These are phyloP conservation scores for Empis livida DNA, from an alignment of 2,888 invertebrate species.

Conservation along the genomic window DNA sequence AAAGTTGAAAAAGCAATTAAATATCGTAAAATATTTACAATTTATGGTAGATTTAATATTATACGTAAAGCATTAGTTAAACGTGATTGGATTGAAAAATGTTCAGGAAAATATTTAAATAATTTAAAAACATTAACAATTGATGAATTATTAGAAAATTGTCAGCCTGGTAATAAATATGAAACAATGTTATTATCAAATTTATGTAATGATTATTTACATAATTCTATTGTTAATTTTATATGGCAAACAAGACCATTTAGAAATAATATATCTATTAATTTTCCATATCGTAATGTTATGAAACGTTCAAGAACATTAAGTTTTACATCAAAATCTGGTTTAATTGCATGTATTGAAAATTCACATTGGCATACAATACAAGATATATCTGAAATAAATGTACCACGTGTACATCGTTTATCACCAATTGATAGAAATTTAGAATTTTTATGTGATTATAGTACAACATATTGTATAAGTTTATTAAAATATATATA, in stretches of 20 bases:
- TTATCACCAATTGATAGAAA: conserved; percentile 24
- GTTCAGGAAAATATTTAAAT: conserved; percentile 28
- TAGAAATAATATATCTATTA: background rate
- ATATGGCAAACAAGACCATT: conserved; percentile 48
- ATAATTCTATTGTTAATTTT: conserved; percentile 51
- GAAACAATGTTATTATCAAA: conserved; percentile 32
- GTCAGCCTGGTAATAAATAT: conserved; percentile 27
- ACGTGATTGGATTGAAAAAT: conserved; percentile 64
- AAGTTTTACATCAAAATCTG: conserved; percentile 40
- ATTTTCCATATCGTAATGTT: conserved; percentile 26
- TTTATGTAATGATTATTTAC: conserved; percentile 44
- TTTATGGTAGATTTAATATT: conserved; percentile 25
- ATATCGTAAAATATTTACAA: conserved; percentile 27
- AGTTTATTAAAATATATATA: conserved; percentile 41
- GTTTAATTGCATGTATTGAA: conserved; percentile 32
- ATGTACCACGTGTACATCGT: conserved; percentile 51
- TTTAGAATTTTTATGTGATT: conserved; percentile 42
- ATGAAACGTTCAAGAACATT: conserved; percentile 21
- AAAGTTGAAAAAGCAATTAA: background rate
- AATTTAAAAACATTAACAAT: conserved; percentile 27
- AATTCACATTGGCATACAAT: conserved; percentile 27
- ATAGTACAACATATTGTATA: conserved; percentile 63
- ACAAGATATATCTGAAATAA: conserved; percentile 35
- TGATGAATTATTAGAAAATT: conserved; percentile 22
- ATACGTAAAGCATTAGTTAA: conserved; percentile 40